phyloP scores from a whole-genome alignment of 2,888 invertebrate genomes.

The Gastrophysa polygoni region DNA sequence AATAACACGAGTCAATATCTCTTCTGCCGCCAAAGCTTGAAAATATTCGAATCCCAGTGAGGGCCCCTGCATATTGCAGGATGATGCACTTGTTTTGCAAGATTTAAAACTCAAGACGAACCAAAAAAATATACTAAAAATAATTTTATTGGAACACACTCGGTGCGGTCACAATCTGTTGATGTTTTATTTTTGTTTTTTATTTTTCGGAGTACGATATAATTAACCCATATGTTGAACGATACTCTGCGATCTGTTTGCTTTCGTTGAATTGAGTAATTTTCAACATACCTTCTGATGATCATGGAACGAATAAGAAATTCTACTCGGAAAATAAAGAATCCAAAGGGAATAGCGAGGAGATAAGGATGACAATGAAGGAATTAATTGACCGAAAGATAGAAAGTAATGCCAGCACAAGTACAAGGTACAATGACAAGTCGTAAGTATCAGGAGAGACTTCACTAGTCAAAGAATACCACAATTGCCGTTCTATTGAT shows the following conservation, averaged over 20 bases:
- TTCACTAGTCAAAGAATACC: too few relatives aligned
- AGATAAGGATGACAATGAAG: too few relatives aligned
- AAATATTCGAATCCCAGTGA: conserved; percentile 40
- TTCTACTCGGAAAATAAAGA: too few relatives aligned
- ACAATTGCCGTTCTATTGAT: too few relatives aligned
- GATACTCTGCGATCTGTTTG: neutral
- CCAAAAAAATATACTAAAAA: conserved; percentile 49
- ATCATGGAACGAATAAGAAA: too few relatives aligned
- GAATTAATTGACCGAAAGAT: too few relatives aligned
- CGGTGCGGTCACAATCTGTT: conserved; percentile 15
- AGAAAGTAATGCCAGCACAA: too few relatives aligned
- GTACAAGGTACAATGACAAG: too few relatives aligned
- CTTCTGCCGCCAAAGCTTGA: conserved; percentile 23
- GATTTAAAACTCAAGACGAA: conserved; percentile 48
- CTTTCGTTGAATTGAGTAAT: neutral
- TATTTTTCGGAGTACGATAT: conserved; percentile 17
- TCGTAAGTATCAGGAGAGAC: too few relatives aligned
- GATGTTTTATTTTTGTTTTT: conserved; percentile 21
- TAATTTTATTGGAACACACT: conserved; percentile 43
- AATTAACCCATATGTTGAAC: conserved; percentile 15
- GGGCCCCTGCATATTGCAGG: conserved; percentile 47
- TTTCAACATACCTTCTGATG: too few relatives aligned
- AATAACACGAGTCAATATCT: conserved; percentile 26
- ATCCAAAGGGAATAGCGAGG: too few relatives aligned
- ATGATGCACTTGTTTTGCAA: conserved; percentile 55